Base-by-base conservation (phyloP, 2,113 vertebrate species). In the Oryzias melastigma region DNA sequence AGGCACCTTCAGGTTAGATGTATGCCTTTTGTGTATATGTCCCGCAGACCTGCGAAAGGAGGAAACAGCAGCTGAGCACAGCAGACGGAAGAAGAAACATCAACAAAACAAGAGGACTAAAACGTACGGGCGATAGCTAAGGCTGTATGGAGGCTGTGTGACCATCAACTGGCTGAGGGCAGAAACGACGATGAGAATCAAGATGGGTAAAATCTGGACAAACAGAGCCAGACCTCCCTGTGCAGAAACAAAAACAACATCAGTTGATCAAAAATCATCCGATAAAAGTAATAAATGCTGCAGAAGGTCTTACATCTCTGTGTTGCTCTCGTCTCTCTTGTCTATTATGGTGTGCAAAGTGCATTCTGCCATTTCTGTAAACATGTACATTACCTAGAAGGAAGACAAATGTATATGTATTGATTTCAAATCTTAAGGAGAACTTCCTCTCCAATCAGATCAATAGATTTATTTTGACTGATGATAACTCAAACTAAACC, bases 151-250 rank as follows among this genome's bases (percentile, higher is more conserved):
- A 85, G 95, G 95, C 75, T 94, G 95, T 29, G 95, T 95, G 62
- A 98, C 95, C 95, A 99, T 97, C 89, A 99, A 14, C 67, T 99
- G 97, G 81, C 96, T 98, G 73, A 99, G 89, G 58, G 98, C 91
- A 24, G 97, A 99, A 62, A 99, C 95, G 1, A 99, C 90, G 71
- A 99, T 96, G 91, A 99, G 89, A 22, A 98, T 94, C 75, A 98
- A 91, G 83, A 99, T 95, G 81, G 97, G 97, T 94, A 98, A 94
- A 88, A 99, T 83, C 90, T 99, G 97, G 81, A 99, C 95, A 78
- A 99, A 95, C 87, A 97, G 94, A 72, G 97, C 97, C 87, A 99
- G 95, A 52, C 96, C 96, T 79, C 97, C 96, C 97, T 99, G 80
- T 53, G 52, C 58, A 67, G 42, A 85, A 48, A 87, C 29, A 49